These are phyloP conservation scores for Caenorhabditis macrosperma DNA, from an alignment of 2,888 invertebrate species.

Conservation along the genomic window DNA sequence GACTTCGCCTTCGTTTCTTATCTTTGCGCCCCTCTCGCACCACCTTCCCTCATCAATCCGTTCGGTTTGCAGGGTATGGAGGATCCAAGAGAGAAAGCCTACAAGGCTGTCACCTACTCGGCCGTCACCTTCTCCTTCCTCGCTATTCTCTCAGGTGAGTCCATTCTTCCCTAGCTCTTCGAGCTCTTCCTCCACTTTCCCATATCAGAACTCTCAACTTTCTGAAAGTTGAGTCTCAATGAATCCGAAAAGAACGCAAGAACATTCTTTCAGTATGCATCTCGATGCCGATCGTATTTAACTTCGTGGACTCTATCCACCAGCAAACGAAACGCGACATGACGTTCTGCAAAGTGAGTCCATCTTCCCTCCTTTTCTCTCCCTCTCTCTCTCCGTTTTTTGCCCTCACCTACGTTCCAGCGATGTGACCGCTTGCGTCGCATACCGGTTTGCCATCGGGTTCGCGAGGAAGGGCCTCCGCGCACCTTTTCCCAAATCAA, in stretches of 20 bases:
- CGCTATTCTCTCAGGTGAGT: slow-evolving; percentile 72
- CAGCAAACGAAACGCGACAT: slow-evolving; percentile 79
- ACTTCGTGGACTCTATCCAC: slow-evolving; percentile 79
- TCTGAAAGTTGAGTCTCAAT: too few species aligned
- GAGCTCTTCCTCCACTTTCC: too few species aligned
- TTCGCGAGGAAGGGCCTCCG: slow-evolving; percentile 6
- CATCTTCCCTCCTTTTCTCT: background rate
- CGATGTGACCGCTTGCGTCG: slow-evolving; percentile 30
- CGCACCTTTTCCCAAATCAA: background rate
- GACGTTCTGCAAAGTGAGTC: slow-evolving; percentile 79
- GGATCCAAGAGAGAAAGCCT: slow-evolving; percentile 78
- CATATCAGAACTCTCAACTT: too few species aligned
- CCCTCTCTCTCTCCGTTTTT: slow-evolving; percentile 17
- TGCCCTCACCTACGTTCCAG: slow-evolving; percentile 33
- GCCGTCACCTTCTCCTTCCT: slow-evolving; percentile 79
- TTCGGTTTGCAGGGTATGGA: slow-evolving; percentile 62
- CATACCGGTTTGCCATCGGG: slow-evolving; percentile 34
- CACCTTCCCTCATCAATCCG: background rate
- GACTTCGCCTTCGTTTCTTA: background rate
- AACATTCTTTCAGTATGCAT: slow-evolving; percentile 74
- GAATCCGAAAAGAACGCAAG: background rate
- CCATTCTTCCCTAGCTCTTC: too few species aligned
- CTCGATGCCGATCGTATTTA: slow-evolving; percentile 80
- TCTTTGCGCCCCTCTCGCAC: background rate
- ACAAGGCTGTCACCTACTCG: slow-evolving; percentile 79